phyloP scores from a whole-genome alignment of 2,797 vertebrate genomes.

The Cottoperca gobio region DNA sequence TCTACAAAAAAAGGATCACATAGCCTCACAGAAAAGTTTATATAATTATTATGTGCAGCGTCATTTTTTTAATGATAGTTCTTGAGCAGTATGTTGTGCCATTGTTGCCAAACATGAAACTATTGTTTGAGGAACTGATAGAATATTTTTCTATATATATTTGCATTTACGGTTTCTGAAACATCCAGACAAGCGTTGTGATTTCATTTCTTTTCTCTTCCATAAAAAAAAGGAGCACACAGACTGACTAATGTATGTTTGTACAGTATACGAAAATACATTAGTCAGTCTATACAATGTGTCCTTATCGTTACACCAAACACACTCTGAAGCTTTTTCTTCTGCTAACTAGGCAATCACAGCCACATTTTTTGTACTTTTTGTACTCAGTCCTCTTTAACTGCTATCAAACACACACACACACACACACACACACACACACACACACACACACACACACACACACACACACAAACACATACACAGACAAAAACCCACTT shows the following conservation, averaged over 20 bases:
- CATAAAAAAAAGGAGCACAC: slow-evolving; percentile 44
- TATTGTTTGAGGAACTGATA: slow-evolving; percentile 5
- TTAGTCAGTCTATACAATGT: slow-evolving; percentile 68
- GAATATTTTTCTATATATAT: no score
- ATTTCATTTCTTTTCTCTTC: slow-evolving; percentile 38
- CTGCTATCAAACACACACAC: slow-evolving; percentile 53
- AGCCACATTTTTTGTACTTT: slow-evolving; percentile 45
- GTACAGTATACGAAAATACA: slow-evolving; percentile 61
- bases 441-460: slow-evolving; percentile 29
- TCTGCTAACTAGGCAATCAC: slow-evolving; percentile 75
- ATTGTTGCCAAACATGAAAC: background rate
- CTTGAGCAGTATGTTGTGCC: background rate
- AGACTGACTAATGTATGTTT: slow-evolving; percentile 74
- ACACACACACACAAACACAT: slow-evolving; percentile 13
- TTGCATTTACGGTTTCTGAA: slow-evolving; percentile 7
- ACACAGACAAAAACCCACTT: slow-evolving; percentile 53
- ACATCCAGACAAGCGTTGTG: background rate
- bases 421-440: slow-evolving; percentile 16
- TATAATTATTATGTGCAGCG: background rate
- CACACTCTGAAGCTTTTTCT: slow-evolving; percentile 63
- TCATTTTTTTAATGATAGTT: background rate
- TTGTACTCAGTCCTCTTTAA: slow-evolving; percentile 62
- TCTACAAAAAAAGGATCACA: background rate
- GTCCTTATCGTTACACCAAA: slow-evolving; percentile 62
- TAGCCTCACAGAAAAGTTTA: background rate